Evolutionary conservation across 2,888 invertebrate genomes (phyloP).

Genomic region (Tachina lurida): DNA sequence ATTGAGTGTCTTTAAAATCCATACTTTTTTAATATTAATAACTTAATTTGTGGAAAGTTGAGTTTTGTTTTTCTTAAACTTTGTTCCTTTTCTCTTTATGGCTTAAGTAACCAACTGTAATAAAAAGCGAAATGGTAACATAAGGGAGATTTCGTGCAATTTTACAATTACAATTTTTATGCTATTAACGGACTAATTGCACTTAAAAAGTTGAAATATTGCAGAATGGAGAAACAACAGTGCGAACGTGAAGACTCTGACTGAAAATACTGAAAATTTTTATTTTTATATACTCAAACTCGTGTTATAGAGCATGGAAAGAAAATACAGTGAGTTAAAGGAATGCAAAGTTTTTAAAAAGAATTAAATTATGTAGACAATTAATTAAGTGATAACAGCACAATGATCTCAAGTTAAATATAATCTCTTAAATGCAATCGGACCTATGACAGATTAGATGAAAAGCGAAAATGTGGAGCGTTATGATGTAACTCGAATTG

Average conservation of each 20-base stretch:
- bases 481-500: no score
- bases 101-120: background rate
- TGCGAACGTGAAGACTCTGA: constrained; percentile 2
- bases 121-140: background rate
- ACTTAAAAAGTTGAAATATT: constrained; percentile 72
- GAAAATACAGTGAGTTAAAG: constrained; percentile 4
- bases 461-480: no score
- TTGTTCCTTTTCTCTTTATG: background rate
- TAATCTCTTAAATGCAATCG: no score
- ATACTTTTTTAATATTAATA: no score
- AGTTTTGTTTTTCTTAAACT: background rate
- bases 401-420: no score
- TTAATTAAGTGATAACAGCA: no score
- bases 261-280: constrained; percentile 3
- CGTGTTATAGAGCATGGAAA: background rate
- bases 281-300: constrained; percentile 4
- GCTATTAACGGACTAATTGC: constrained; percentile 73
- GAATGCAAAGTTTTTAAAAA: background rate
- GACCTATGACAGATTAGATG: no score
- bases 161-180: constrained; percentile 73
- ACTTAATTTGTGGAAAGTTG: no score
- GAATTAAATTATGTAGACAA: no score
- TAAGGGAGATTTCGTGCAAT: constrained; percentile 70
- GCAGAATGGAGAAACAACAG: constrained; percentile 49
- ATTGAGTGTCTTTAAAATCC: no score